Evolutionary conservation across 2,113 vertebrate species (phyloP), one percentile per base, ranked within the genome.

Genomic region (Trematomus loennbergii): DNA sequence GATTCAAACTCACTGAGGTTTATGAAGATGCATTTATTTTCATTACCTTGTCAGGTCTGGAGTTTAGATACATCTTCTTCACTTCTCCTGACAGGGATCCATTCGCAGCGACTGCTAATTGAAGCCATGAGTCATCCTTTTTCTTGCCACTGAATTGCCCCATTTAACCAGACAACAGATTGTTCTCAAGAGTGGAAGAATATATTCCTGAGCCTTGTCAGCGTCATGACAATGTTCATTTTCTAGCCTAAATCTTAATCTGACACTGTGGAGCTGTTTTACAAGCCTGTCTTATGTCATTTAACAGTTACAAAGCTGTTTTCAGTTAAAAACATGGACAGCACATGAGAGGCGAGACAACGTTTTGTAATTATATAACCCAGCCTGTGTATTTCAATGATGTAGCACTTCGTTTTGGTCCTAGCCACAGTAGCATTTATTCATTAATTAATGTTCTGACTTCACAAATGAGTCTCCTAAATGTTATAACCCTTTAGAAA

Each of bases 141-240:
- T 74, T 74, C 49, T 63, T 66, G 36, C 73, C 65, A 22, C 48
- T 68, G 55, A 82, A 73, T 63, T 70, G 78, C 50, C 20, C 36
- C 68, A 82, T 87, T 72, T 87, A 82, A 82, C 40, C 72, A 36
- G 45, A 75, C 63, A 53, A 69, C 65, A 75, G 57, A 70, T 71
- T 65, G 40, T 53, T 65, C 58, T 77, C 69, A 62, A 63, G 75
- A 70, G 69, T 75, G 62, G 25, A 69, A 18, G 72, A 74, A 80
- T 60, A 43, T 71, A 60, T 46, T 83, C 60, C 29, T 22, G 13
- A 53, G 59, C 20, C 36, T 11, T 66, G 50, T 72, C 78, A 57
- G 63, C 17, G 33, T 79, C 36, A 68, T 72, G 63, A 72, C 67
- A 64, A 22, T 69, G 52, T 79, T 64, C 16, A 72, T 75, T 78